These are phyloP conservation scores for Aselliscus stoliczkanus DNA, from an alignment of 2,797 vertebrate species.

Conservation along the genomic window DNA sequence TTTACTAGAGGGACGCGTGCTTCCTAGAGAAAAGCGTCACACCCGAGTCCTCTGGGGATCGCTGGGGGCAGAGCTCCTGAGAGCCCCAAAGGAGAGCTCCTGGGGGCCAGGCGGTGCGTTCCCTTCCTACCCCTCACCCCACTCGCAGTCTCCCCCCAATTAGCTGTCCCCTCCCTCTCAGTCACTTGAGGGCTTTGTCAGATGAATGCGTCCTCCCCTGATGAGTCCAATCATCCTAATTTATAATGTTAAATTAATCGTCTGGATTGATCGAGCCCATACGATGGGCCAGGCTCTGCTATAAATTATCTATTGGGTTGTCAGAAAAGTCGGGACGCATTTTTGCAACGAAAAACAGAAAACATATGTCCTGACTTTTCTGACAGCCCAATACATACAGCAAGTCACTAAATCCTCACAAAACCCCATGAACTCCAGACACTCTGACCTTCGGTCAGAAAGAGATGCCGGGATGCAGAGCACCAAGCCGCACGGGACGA, in stretches of 20 bases:
- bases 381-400: too few relatives aligned
- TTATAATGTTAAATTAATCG: slow-evolving; percentile 1
- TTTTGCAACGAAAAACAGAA: too few relatives aligned
- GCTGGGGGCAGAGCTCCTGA: background rate
- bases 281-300: background rate
- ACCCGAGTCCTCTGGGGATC: background rate
- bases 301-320: background rate
- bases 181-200: background rate
- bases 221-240: background rate
- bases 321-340: too few relatives aligned
- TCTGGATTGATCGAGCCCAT: background rate
- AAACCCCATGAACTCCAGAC: background rate
- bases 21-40: background rate
- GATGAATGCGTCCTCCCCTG: background rate
- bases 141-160: background rate
- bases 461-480: background rate
- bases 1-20: background rate
- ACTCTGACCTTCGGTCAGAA: background rate
- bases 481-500: background rate
- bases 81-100: background rate
- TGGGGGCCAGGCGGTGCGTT: background rate
- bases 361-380: too few relatives aligned
- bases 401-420: background rate
- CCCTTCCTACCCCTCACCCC: too few relatives aligned
- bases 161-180: background rate